Conservation (phyloP, 2,888 invertebrate genomes). For the Hydraecia micacea region DNA sequence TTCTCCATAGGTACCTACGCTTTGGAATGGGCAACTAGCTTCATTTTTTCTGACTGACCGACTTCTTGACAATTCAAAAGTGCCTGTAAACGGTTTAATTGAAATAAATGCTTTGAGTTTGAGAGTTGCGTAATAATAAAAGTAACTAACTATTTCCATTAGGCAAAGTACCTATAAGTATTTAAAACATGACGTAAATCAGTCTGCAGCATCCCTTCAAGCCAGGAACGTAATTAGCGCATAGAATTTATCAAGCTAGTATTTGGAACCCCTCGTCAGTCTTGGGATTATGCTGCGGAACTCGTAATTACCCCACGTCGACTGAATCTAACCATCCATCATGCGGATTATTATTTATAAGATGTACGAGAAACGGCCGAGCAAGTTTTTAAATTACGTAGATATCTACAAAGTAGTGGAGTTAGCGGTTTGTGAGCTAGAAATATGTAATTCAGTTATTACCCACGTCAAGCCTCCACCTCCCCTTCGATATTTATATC, state of each 20-base stretch:
- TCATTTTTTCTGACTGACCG: too few relatives aligned
- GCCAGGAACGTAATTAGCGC: conserved; percentile 30
- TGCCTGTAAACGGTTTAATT: too few relatives aligned
- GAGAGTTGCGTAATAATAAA: not conserved
- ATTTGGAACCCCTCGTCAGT: conserved; percentile 28
- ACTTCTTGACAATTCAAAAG: too few relatives aligned
- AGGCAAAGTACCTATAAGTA: not conserved
- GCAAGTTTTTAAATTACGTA: conserved; percentile 19
- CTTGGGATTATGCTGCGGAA: conserved; percentile 42
- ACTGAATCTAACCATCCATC: conserved; percentile 45
- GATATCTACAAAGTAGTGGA: not conserved
- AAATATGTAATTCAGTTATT: not conserved
- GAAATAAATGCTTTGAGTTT: too few relatives aligned
- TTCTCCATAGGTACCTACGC: too few relatives aligned
- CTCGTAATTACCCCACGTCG: conserved; percentile 51
- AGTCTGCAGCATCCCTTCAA: not conserved
- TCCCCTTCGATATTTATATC: not conserved
- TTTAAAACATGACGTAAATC: conserved; percentile 12
- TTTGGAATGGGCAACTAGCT: too few relatives aligned
- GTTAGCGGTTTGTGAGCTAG: not conserved
- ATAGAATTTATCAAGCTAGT: conserved; percentile 51
- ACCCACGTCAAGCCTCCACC: not conserved
- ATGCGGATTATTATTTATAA: conserved; percentile 48
- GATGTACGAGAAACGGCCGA: conserved; percentile 3
- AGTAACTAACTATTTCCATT: not conserved